A percentile compares a stretch with the other conserved stretches of the same genome.
Conservation (phyloP, 53 echinoderm and acorn worm genomes). For the Mesocentrotus franciscanus region DNA sequence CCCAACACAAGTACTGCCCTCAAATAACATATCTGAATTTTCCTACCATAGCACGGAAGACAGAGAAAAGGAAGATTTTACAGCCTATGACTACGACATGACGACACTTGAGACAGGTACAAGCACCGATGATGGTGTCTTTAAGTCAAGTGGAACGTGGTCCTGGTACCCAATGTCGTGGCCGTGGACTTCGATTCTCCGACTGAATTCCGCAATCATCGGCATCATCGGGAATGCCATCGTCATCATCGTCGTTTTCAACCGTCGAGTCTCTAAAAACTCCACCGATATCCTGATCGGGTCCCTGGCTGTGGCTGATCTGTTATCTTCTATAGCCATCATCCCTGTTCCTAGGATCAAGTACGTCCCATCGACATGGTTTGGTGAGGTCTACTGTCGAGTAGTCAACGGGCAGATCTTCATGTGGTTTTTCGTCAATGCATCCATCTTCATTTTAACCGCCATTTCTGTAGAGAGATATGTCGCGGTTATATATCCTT, state of each 20-base stretch:
- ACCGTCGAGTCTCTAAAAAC: constrained; percentile 3
- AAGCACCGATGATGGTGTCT: background rate
- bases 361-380: constrained; percentile 15
- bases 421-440: constrained; percentile 38
- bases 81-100: background rate
- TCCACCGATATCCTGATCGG: constrained; percentile 40
- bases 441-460: constrained; percentile 26
- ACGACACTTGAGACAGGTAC: background rate
- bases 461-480: constrained; percentile 23
- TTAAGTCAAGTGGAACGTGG: background rate
- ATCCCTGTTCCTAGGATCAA: background rate
- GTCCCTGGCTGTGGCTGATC: constrained; percentile 38
- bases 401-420: constrained; percentile 6
- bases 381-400: constrained; percentile 34
- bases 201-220: constrained; percentile 32
- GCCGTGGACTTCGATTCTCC: constrained; percentile 36
- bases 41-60: background rate
- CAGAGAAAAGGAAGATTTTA: background rate
- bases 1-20: background rate
- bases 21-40: background rate
- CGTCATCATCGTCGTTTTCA: constrained; percentile 37
- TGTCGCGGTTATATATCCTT: constrained; percentile 9
- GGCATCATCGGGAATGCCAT: constrained; percentile 28
- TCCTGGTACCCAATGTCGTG: constrained; percentile 40
- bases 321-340: constrained; percentile 19